Conservation (phyloP, 2,797 vertebrate species). For the Chaetodon trifasciatus region DNA sequence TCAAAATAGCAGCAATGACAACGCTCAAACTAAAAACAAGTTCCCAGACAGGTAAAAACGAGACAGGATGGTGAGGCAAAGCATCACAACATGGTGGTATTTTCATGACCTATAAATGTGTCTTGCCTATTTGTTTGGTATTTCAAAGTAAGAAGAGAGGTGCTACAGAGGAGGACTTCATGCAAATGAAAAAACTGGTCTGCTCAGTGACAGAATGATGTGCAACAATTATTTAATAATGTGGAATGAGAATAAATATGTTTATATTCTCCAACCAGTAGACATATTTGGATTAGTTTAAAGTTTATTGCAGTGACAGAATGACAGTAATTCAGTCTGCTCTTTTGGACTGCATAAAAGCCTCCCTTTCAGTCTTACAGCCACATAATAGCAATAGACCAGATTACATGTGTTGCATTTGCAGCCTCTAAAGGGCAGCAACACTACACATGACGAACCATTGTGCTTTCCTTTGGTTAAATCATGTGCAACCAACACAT, state of each 20-base stretch:
- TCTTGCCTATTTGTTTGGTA: not conserved
- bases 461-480: constrained; percentile 1
- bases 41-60: not conserved
- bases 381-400: not conserved
- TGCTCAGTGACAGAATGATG: constrained; percentile 15
- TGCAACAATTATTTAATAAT: constrained; percentile 15
- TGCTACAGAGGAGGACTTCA: not conserved
- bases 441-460: not conserved
- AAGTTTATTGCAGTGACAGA: constrained; percentile 8
- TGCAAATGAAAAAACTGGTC: constrained; percentile 18
- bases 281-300: constrained; percentile 24
- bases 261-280: constrained; percentile 15
- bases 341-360: not conserved
- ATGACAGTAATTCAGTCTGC: not conserved
- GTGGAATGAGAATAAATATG: constrained; percentile 3
- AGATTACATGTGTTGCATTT: not conserved
- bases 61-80: not conserved
- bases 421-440: constrained; percentile 1
- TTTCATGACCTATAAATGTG: constrained; percentile 9
- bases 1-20: not conserved
- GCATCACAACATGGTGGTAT: not conserved
- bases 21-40: not conserved
- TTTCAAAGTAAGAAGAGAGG: not conserved
- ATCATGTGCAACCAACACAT: constrained; percentile 4
- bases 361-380: not conserved